These are phyloP conservation scores for Tipula unca DNA, from an alignment of 2,888 invertebrate genomes.

Conservation along the genomic window DNA sequence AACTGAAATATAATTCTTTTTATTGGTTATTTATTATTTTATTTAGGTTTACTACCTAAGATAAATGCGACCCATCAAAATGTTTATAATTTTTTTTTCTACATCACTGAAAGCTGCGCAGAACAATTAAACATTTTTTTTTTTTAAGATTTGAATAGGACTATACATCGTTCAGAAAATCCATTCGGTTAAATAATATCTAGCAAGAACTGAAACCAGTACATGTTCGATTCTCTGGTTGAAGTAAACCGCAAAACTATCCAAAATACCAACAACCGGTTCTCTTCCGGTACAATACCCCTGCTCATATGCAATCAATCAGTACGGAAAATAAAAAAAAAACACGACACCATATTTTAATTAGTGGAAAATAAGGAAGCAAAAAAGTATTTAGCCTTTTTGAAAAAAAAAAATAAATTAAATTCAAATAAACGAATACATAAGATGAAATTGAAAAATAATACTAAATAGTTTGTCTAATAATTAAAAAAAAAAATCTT, in stretches of 20 bases:
- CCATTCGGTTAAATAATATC: no score
- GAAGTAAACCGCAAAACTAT: background rate
- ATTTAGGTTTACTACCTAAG: no score
- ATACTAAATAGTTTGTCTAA: background rate
- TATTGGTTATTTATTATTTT: no score
- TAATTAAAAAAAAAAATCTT: background rate
- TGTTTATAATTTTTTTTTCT: no score
- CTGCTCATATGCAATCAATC: background rate
- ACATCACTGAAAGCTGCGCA: no score
- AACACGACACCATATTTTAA: conserved; percentile 2
- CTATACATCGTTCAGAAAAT: no score
- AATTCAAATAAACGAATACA: background rate
- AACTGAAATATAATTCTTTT: no score
- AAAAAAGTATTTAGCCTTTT: conserved; percentile 1
- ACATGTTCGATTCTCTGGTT: background rate
- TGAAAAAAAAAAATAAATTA: background rate
- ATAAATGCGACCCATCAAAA: no score
- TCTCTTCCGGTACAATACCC: background rate
- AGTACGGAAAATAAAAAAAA: background rate
- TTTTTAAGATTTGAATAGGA: no score
- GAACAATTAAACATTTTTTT: no score
- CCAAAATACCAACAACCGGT: background rate
- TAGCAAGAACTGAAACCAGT: no score
- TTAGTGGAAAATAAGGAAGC: conserved; percentile 9
- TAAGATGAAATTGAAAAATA: background rate